Evolutionary conservation across 2,797 vertebrate species (phyloP).

Genomic region (Streptopelia turtur): DNA sequence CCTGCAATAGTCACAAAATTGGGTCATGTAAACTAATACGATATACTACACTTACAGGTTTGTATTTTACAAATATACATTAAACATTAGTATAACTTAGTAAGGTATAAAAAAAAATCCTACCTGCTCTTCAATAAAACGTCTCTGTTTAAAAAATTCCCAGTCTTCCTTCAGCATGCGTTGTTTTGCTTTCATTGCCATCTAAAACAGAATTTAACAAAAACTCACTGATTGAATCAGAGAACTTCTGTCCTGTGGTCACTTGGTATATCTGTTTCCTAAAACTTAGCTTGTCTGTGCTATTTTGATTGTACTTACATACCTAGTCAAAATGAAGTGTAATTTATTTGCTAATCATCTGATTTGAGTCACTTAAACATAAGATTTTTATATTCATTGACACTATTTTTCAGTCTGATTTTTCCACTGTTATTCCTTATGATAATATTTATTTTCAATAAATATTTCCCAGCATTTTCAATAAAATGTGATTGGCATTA

Average conservation of each 20-base stretch:
- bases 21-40: not conserved
- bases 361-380: not conserved
- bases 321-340: not conserved
- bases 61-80: not conserved
- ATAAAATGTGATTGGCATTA: not conserved
- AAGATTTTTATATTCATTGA: not conserved
- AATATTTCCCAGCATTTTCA: not conserved
- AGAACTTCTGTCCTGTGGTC: not conserved
- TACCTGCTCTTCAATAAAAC: constrained; percentile 96
- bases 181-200: constrained; percentile 91
- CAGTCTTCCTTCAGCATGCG: constrained; percentile 94
- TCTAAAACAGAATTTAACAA: constrained; percentile 77
- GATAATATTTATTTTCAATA: not conserved
- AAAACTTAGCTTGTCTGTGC: not conserved
- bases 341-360: not conserved
- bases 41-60: not conserved
- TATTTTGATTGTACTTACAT: not conserved
- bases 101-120: not conserved
- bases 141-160: constrained; percentile 94
- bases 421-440: not conserved
- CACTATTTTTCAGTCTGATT: not conserved
- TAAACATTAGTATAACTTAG: not conserved
- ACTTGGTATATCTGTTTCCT: not conserved
- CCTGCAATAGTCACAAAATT: not conserved
- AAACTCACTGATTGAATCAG: constrained; percentile 14